Conservation (phyloP, 1,140 invertebrate species). For the Dendroctonus valens region DNA sequence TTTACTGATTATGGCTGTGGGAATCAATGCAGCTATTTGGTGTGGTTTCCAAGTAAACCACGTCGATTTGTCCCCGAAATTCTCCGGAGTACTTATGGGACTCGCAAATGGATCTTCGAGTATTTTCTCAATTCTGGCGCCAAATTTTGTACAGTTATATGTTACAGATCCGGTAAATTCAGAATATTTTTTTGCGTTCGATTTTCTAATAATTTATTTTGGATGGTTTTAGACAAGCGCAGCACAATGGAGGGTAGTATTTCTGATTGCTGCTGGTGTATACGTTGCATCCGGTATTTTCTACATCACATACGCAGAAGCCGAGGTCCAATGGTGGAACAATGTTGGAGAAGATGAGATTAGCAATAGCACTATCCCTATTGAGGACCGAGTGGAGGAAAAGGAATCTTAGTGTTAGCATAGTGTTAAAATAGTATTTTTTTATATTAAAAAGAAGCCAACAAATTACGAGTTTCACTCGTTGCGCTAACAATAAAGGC, state of each 20-base stretch:
- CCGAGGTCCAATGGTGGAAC: slow-evolving; percentile 41
- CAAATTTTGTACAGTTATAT: slow-evolving; percentile 62
- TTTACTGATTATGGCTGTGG: slow-evolving; percentile 68
- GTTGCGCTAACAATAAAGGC: too few relatives aligned
- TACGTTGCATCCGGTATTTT: slow-evolving; percentile 39
- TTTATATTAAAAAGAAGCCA: neutral
- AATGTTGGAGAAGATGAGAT: slow-evolving; percentile 10
- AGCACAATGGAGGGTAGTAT: slow-evolving; percentile 38
- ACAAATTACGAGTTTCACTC: too few relatives aligned
- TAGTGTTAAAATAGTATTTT: slow-evolving; percentile 1
- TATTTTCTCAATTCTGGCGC: slow-evolving; percentile 68
- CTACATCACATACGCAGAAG: slow-evolving; percentile 38
- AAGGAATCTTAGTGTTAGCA: slow-evolving; percentile 16
- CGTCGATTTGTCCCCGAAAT: slow-evolving; percentile 72
- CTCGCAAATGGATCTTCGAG: slow-evolving; percentile 77
- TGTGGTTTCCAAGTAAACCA: slow-evolving; percentile 70
- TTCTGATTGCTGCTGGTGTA: slow-evolving; percentile 33
- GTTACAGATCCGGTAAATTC: slow-evolving; percentile 60
- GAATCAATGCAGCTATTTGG: slow-evolving; percentile 71
- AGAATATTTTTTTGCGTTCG: neutral
- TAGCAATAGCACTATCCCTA: neutral
- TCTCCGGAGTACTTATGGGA: slow-evolving; percentile 71
- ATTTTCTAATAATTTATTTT: too few relatives aligned
- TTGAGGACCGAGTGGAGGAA: slow-evolving; percentile 2
- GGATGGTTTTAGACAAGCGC: slow-evolving; percentile 29